Evolutionary conservation across 2,797 vertebrate genomes (phyloP).

Genomic region (Sphenodon punctatus): DNA sequence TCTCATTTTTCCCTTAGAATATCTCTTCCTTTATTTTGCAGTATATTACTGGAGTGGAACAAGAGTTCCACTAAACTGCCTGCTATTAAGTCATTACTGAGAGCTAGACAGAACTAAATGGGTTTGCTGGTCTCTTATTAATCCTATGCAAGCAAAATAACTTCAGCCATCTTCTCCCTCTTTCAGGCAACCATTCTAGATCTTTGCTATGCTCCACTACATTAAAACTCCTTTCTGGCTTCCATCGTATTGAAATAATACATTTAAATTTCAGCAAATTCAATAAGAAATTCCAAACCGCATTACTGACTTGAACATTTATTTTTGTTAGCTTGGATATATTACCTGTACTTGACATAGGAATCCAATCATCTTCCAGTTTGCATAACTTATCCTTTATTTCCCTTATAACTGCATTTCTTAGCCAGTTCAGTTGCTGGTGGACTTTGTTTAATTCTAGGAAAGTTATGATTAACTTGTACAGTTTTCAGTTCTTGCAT

Average conservation of each 20-base stretch:
- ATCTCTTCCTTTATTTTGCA: no score
- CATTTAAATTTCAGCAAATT: accelerated
- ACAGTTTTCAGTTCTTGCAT: background rate
- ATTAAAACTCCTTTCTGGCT: background rate
- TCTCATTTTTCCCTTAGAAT: no score
- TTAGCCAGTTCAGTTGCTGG: background rate
- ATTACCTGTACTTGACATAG: accelerated
- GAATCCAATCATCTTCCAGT: background rate
- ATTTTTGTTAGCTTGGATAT: accelerated
- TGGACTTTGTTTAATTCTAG: slow-evolving; percentile 1
- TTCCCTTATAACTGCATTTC: background rate
- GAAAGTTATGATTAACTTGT: background rate
- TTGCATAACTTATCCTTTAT: background rate
- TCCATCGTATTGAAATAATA: accelerated
- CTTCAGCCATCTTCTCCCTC: background rate
- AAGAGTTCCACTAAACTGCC: no score
- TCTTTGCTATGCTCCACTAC: background rate
- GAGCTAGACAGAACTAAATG: no score
- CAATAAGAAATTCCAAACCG: accelerated
- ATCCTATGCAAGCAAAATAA: background rate
- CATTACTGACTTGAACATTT: accelerated
- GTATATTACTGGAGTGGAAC: no score
- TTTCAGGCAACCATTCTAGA: background rate
- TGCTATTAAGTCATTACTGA: no score
- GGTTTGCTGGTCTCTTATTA: no score